Evolutionary conservation across 2,113 vertebrate genomes (phyloP).

Genomic region (Protobothrops flavoviridis): DNA sequence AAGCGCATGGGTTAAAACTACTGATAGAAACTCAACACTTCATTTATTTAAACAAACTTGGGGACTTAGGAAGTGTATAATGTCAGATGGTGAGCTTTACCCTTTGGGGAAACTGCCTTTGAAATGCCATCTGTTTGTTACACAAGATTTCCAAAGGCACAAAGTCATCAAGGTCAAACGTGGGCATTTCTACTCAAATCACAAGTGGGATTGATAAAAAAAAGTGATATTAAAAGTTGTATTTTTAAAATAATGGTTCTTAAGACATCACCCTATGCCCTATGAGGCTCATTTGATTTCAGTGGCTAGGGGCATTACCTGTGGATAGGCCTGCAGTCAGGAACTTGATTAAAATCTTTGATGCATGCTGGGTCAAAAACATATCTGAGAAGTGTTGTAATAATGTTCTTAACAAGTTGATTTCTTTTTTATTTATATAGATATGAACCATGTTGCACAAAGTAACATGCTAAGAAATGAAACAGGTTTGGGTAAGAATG

Average conservation of each 20-base stretch:
- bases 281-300: not conserved
- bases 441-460: not conserved
- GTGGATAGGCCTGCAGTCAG: not conserved
- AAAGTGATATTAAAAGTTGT: slow-evolving; percentile 1
- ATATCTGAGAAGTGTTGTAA: not conserved
- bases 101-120: not conserved
- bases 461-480: not conserved
- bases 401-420: not conserved
- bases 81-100: slow-evolving; percentile 1
- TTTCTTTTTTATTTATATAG: not conserved
- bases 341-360: not conserved
- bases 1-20: not conserved
- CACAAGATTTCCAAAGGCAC: not conserved
- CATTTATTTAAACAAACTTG: not conserved
- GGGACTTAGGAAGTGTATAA: not conserved
- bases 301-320: not conserved
- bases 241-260: not conserved
- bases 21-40: not conserved
- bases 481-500: not conserved
- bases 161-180: slow-evolving; percentile 3
- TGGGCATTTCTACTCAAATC: slow-evolving; percentile 12
- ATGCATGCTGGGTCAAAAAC: not conserved
- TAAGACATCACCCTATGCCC: not conserved
- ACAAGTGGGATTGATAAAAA: not conserved
- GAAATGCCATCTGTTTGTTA: slow-evolving; percentile 19